Base-by-base conservation (phyloP, 2,797 vertebrate genomes). In the Coranthus polyacanthus region DNA sequence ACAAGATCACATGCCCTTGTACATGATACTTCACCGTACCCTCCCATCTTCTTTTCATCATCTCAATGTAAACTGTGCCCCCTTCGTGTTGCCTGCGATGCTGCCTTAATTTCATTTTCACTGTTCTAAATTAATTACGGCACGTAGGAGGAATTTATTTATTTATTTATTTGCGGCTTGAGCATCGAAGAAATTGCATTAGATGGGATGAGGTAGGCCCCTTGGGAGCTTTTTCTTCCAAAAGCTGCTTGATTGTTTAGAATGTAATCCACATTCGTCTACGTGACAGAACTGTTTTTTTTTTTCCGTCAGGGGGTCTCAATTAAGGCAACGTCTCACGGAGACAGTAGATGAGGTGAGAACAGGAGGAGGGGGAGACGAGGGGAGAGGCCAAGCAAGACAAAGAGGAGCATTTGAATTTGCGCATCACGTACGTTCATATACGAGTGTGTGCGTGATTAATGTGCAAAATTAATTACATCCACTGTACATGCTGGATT, bases 101-200 rank as follows among this genome's bases (percentile, higher is more conserved):
- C 51, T 13, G 45, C 56, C 51, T 42, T 91, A 85, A 92, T 91
- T 91, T 71, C 42, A 93, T 91, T 88, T 81, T 71, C 81, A 50
- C 60, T 10, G 37, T 54, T 83, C 44, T 83, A 89, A 92, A 88
- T 92, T 62, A 90, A 92, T 92, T 82, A 88, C 16, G 12, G 16
- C 46, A 45, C 73, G 58, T 41, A 38, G 39, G 72, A 60, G 68
- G 64, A 75, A 75, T 68, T 74, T 74, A 51, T 75, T 89, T 75
- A 83, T 85, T 75, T 80, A 56, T 84, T 88, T 86, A 88, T 87
- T 84, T 78, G 65, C 74, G 12, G 45, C 73, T 68, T 13, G 32
- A 83, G 85, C 86, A 77, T 86, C 55, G 52, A 38, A 82, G 75
- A 83, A 89, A 91, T 90, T 78, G 32, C 77, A 86, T 93, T 91